Conservation (phyloP, 2,888 invertebrate species). For the Phyllotreta striolata region DNA sequence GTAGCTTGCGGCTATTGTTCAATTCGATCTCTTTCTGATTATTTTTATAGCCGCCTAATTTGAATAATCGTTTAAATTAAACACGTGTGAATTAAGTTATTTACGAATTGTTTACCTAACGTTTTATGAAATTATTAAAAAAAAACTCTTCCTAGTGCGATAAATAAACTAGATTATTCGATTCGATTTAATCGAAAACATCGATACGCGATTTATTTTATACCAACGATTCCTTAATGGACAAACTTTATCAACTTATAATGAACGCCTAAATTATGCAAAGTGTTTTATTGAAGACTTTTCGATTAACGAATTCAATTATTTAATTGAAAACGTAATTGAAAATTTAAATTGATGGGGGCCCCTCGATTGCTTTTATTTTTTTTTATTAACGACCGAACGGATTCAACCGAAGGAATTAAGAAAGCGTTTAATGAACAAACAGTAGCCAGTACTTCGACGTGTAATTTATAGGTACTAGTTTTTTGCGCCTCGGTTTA, state of each 20-base stretch:
- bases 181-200: no score
- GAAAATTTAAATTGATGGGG: slow-evolving; percentile 25
- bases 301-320: slow-evolving; percentile 29
- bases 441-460: slow-evolving; percentile 4
- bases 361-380: slow-evolving; percentile 17
- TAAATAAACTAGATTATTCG: no score
- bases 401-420: neutral
- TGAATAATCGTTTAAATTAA: no score
- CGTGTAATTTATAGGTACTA: slow-evolving; percentile 1
- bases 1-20: no score
- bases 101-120: no score
- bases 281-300: slow-evolving; percentile 21
- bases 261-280: slow-evolving; percentile 14
- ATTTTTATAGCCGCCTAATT: no score
- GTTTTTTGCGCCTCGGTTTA: neutral
- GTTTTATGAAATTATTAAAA: no score
- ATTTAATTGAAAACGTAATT: slow-evolving; percentile 27
- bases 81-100: no score
- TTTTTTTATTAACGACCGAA: slow-evolving; percentile 12
- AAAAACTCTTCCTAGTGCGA: no score
- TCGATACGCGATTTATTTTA: neutral
- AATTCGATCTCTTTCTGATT: no score
- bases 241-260: slow-evolving; percentile 16
- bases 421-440: slow-evolving; percentile 1
- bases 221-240: slow-evolving; percentile 4